Base-by-base conservation (phyloP, 2,888 invertebrate species). In the Elysia crispata region DNA sequence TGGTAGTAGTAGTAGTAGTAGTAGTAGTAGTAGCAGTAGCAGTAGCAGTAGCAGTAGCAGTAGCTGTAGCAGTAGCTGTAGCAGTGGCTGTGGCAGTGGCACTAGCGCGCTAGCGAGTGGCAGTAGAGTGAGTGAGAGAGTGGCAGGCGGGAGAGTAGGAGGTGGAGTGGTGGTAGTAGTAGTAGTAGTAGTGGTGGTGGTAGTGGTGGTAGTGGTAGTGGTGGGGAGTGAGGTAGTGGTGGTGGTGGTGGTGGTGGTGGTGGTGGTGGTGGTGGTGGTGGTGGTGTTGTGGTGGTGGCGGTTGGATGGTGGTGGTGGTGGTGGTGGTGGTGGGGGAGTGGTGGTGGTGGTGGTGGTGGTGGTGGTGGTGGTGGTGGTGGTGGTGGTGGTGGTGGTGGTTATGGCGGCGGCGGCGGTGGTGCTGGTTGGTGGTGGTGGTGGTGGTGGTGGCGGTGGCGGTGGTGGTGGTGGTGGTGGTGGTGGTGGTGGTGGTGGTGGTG, bases 1-100 rank as follows among this genome's bases (percentile, higher is more conserved):
- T 70, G 41, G 70, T 70, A 70, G 70, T 70, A 31, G 70, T 31
- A 31, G 70, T 70, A 70, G 69, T 69, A 69, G 69, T 69, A 69
- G 69, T 69, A 69, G 69, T 70, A 70, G 70, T 70, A 70, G 70
- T 70, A 70, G 70, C 41, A 70, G 70, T n/a, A n/a, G n/a, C n/a
- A 8, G 62, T 62, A n/a, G n/a, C n/a, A n/a, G n/a, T n/a, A n/a
- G n/a, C n/a, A n/a, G n/a, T n/a, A n/a, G n/a, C n/a, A n/a, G n/a
- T n/a, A n/a, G n/a, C n/a, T n/a, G n/a, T n/a, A n/a, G n/a, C n/a
- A n/a, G n/a, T n/a, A n/a, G n/a, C n/a, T n/a, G n/a, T n/a, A n/a
- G n/a, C n/a, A n/a, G n/a, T n/a, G n/a, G n/a, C n/a, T n/a, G n/a
- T n/a, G n/a, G n/a, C n/a, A n/a, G n/a, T n/a, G n/a, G n/a, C n/a